Evolutionary conservation across 1,140 invertebrate genomes (phyloP).

Genomic region (Mizuhopecten yessoensis): DNA sequence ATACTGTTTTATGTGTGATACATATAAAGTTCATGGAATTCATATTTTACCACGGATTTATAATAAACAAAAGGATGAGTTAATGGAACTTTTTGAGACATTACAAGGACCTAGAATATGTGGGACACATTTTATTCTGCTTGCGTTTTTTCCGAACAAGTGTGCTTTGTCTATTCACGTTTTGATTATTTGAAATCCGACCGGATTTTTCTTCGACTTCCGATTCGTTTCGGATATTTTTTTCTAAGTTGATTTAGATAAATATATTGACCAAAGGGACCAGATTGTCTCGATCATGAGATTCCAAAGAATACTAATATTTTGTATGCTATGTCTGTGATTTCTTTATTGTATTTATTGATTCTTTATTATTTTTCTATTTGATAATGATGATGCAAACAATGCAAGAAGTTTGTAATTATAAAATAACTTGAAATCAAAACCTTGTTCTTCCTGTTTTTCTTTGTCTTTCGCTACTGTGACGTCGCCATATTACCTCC

Average conservation of each 20-base stretch:
- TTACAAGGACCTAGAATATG: background rate
- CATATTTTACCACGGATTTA: background rate
- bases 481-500: too few species aligned
- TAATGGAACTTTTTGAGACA: background rate
- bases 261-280: conserved; percentile 38
- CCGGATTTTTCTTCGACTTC: conserved; percentile 31
- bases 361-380: conserved; percentile 30
- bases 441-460: background rate
- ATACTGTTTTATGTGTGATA: background rate
- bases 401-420: conserved; percentile 32
- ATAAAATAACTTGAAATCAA: background rate
- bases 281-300: background rate
- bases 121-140: background rate
- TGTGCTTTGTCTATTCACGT: background rate
- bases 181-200: background rate
- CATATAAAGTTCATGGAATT: background rate
- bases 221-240: conserved; percentile 7
- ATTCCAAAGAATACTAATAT: conserved; percentile 1
- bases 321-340: conserved; percentile 30
- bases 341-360: background rate
- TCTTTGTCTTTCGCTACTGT: background rate
- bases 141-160: background rate
- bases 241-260: conserved; percentile 26
- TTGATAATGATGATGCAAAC: conserved; percentile 34
- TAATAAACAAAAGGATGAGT: background rate